These are phyloP conservation scores for Podilymbus podiceps DNA, from an alignment of 2,113 vertebrate species.

Conservation along the genomic window DNA sequence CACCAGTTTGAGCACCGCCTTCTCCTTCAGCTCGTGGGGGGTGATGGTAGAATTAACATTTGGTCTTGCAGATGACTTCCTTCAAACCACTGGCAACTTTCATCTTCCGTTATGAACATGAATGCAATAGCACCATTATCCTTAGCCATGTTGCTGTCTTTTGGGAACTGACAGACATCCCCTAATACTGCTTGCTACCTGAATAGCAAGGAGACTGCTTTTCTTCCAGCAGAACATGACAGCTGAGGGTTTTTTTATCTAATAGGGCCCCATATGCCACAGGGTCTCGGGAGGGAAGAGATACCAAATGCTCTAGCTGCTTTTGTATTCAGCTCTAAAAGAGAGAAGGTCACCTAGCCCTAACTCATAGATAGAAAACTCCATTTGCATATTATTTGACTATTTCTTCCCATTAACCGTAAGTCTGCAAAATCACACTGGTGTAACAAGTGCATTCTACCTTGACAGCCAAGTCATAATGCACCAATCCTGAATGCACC, in stretches of 20 bases:
- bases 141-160: background rate
- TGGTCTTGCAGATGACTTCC: background rate
- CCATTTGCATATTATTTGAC: background rate
- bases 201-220: background rate
- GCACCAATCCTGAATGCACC: rapidly evolving
- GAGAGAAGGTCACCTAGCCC: background rate
- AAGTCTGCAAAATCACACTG: background rate
- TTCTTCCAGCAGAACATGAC: background rate
- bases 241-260: background rate
- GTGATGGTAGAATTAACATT: background rate
- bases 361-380: background rate
- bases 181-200: background rate
- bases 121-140: background rate
- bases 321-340: background rate
- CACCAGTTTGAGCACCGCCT: background rate
- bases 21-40: background rate
- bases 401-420: background rate
- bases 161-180: background rate
- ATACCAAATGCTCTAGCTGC: background rate
- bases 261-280: background rate
- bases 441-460: background rate
- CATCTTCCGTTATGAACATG: background rate
- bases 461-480: background rate
- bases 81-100: background rate
- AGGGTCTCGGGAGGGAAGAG: background rate